Conservation (phyloP, 1,140 invertebrate genomes). For the Rhizoglyphus robini region DNA sequence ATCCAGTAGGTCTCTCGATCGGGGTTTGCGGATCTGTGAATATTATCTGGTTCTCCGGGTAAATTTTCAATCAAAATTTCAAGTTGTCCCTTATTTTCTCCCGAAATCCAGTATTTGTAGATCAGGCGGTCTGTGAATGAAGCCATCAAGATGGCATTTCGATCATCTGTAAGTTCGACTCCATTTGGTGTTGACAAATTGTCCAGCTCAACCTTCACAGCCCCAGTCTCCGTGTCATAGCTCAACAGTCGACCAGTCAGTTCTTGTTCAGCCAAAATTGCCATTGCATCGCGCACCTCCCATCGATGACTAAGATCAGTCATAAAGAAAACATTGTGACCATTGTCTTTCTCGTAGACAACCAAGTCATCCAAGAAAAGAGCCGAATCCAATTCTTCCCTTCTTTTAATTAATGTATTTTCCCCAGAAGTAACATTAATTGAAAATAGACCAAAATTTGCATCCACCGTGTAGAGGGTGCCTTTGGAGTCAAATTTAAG, state of each 20-base stretch:
- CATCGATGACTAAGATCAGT: conserved; percentile 18
- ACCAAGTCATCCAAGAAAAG: conserved; percentile 20
- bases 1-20: too few relatives aligned
- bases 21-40: too few relatives aligned
- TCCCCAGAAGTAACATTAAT: conserved; percentile 7
- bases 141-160: conserved; percentile 53
- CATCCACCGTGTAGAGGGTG: too few relatives aligned
- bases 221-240: conserved; percentile 1
- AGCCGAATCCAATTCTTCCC: background rate
- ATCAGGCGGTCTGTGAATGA: conserved; percentile 39
- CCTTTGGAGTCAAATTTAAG: conserved; percentile 56
- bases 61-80: conserved; percentile 59
- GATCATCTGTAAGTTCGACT: conserved; percentile 54
- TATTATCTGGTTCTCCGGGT: too few relatives aligned
- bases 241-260: conserved; percentile 16
- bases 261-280: conserved; percentile 8
- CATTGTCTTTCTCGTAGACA: background rate
- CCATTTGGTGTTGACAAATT: conserved; percentile 34
- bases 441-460: conserved; percentile 49
- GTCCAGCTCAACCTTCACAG: background rate
- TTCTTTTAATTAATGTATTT: too few relatives aligned
- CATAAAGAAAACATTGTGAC: background rate
- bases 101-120: conserved; percentile 54
- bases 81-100: conserved; percentile 52
- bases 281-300: background rate